A percentile compares a stretch with the other conserved stretches of the same genome.
These are phyloP conservation scores for Acropora yongei DNA, from an alignment of 64 coral and sea anemone species.

Conservation along the genomic window DNA sequence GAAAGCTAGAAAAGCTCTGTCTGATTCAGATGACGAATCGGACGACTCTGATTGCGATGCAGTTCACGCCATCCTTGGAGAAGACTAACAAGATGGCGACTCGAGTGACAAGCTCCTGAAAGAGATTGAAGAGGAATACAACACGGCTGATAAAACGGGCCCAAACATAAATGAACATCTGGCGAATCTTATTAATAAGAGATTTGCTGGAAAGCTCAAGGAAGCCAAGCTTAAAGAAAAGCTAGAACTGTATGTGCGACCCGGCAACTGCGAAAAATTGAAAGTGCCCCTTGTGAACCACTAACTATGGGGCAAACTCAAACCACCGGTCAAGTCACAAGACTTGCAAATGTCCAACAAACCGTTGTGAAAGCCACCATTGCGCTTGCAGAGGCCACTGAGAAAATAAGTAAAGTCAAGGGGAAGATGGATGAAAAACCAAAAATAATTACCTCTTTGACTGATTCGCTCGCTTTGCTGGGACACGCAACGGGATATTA, in stretches of 20 bases:
- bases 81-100: neutral
- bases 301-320: conserved; percentile 58
- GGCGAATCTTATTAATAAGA: conserved; percentile 38
- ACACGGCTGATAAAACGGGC: neutral
- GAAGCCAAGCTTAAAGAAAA: neutral
- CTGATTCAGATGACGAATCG: too few relatives aligned
- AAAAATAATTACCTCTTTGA: too few relatives aligned
- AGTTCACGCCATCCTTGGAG: too few relatives aligned
- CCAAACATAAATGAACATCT: conserved; percentile 28
- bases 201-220: conserved; percentile 43
- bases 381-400: too few relatives aligned
- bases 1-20: neutral
- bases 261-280: too few relatives aligned
- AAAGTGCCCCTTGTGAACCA: conserved; percentile 28
- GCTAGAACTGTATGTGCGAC: too few relatives aligned
- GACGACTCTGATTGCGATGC: too few relatives aligned
- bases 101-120: neutral
- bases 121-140: conserved; percentile 24
- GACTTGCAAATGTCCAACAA: neutral
- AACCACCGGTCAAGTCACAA: conserved; percentile 37
- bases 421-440: too few relatives aligned
- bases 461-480: too few relatives aligned
- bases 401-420: too few relatives aligned
- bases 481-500: too few relatives aligned
- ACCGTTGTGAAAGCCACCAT: too few relatives aligned